Evolutionary conservation across 2,888 invertebrate genomes (phyloP).

Genomic region (Muscina levida): DNA sequence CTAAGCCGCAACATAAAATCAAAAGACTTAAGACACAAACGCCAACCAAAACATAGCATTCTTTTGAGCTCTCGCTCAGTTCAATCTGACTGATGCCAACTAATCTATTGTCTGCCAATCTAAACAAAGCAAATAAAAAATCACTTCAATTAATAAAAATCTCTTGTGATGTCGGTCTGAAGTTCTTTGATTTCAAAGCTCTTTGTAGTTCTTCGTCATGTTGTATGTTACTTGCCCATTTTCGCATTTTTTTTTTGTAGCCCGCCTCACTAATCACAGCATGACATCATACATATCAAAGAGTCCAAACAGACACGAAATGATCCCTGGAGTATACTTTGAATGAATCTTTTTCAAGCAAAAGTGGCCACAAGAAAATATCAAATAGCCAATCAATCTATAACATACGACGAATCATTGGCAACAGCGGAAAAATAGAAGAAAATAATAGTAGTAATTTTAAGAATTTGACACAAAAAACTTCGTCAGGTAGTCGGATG

Average conservation of each 20-base stretch:
- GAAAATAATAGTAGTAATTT: not conserved
- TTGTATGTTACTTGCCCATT: not conserved
- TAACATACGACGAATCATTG: conserved; percentile 9
- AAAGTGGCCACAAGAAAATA: conserved; percentile 11
- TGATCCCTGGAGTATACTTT: conserved; percentile 10
- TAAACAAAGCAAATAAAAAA: conserved; percentile 20
- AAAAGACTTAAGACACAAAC: conserved; percentile 22
- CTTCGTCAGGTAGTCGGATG: too few relatives aligned
- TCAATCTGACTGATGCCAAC: conserved; percentile 1
- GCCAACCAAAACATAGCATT: not conserved
- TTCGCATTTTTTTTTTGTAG: too few relatives aligned
- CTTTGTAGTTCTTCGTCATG: not conserved
- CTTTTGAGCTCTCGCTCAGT: not conserved
- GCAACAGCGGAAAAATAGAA: not conserved
- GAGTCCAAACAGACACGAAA: not conserved
- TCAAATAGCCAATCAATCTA: conserved; percentile 39
- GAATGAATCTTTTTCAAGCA: not conserved
- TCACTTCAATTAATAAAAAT: conserved; percentile 18
- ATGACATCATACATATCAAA: conserved; percentile 38
- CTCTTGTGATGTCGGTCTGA: conserved; percentile 19
- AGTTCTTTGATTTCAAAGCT: conserved; percentile 18
- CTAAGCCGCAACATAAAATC: conserved; percentile 1
- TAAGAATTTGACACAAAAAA: not conserved
- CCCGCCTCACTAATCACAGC: conserved; percentile 12
- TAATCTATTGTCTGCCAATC: conserved; percentile 14